Evolutionary conservation across 2,888 invertebrate genomes (phyloP), one percentile per base, ranked within the genome.

Genomic region (Tetragnatha montana): DNA sequence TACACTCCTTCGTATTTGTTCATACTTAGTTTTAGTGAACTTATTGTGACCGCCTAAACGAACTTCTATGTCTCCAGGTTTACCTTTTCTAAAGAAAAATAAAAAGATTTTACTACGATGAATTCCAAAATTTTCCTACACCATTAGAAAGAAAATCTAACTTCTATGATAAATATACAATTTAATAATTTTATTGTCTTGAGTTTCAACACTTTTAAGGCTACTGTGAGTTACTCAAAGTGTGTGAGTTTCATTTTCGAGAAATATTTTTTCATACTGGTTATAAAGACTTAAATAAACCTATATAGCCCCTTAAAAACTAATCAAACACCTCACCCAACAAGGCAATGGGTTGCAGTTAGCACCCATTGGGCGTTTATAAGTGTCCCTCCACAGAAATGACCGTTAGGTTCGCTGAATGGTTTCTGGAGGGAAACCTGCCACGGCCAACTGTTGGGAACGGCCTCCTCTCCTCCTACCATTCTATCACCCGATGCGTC

Each of bases 381-480:
- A 68, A 90, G 70, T 3, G 91, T 81, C n/a, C 90, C 90, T 14
- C 90, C 90, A 51, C 91, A 91, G 21, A 88, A 87, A 51, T 91
- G 91, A 0, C 91, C 91, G 21, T 88, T 88, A 0, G 91, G 91
- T 10, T 91, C 87, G 12, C 79, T 83, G 60, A 14, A 73, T n/a
- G 49, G 21, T 3, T 1, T 68, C 60, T 88, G 91, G 0, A 91
- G 74, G 4, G 87, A 87, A 8, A 85, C 91, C 70, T 91, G 91
- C 91, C 91, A 90, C 1, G 90, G 90, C 90, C 90, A 88, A 47
- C 90, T 90, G 50, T 87, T 87, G 49, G 90, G 84, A 1, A 80
- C 19, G 0, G 47, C 90, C 6, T 35, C 4, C 14, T 85, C 79
- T 2, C 90, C 90, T 1, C 90, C 90, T 0, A 90, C 88, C 60